Evolutionary conservation across 2,888 invertebrate genomes (phyloP), one percentile per base, ranked within the genome.

Genomic region (Drosophila subsilvestris): DNA sequence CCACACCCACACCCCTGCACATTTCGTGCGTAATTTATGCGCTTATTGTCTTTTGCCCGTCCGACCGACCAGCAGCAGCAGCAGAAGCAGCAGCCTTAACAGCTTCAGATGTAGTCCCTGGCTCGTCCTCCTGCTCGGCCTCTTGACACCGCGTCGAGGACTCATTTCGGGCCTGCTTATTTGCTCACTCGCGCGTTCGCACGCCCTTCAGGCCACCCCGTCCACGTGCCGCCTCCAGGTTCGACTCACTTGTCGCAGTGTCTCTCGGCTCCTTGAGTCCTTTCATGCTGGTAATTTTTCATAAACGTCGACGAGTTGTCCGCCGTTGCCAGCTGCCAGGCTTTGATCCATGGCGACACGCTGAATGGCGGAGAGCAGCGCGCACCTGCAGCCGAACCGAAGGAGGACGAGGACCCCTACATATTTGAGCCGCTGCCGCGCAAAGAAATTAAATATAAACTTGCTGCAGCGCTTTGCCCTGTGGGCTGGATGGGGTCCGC

Each of bases 261-360:
- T 49, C 63, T 61, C 49, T 59, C 54, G 54, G 63, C 56, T 63
- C 65, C 63, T 50, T 63, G 48, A 53, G 66, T 79, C 71, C 75
- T 62, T 74, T 76, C 79, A 68, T 65, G 58, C 63, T 73, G 63
- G 84, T 65, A 79, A 75, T 84, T 86, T 81, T 86, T 84, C 82
- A 85, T 84, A 84, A 81, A 45, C 72, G 76, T 59, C 71, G 75
- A 55, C 71, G 51, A 70, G 73, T 72, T 58, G 61, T 60, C 62
- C 62, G 69, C 67, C 50, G 51, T 63, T 71, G 65, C 56, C 74
- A 63, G 66, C 67, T 62, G 54, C n/a, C 37, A 37, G 37, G 61
- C 76, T 78, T 75, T 80, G 83, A 86, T 86, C 78, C 82, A 81
- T 61, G 81, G 82, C 71, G 81, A 83, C 83, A 83, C 74, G 78